Evolutionary conservation across 1,140 invertebrate genomes (phyloP).

Genomic region (Lineus longissimus): DNA sequence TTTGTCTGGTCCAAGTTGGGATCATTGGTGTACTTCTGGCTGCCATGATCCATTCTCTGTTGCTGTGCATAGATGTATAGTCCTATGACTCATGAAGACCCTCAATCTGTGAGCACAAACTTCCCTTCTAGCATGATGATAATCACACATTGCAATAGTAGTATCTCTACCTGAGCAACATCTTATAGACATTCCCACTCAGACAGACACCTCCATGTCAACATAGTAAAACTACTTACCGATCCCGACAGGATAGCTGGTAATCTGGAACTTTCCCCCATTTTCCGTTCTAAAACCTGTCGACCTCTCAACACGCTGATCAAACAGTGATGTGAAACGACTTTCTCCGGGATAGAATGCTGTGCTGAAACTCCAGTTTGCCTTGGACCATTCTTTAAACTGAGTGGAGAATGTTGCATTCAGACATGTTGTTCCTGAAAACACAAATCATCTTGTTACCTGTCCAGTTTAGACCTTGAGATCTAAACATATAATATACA

Average conservation of each 20-base stretch:
- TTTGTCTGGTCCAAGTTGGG: no score
- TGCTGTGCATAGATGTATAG: no score
- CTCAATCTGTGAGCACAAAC: no score
- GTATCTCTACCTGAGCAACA: no score
- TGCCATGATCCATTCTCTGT: no score
- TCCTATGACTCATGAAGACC: no score
- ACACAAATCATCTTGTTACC: neutral
- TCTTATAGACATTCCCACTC: no score
- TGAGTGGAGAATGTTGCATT: constrained; percentile 43
- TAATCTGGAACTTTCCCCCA: constrained; percentile 52
- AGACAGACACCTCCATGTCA: neutral
- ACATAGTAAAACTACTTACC: constrained; percentile 23
- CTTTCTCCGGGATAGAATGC: constrained; percentile 52
- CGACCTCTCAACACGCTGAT: constrained; percentile 37
- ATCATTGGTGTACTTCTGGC: no score
- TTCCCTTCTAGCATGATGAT: no score
- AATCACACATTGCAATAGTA: no score
- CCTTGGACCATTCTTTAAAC: constrained; percentile 32
- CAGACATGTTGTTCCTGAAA: constrained; percentile 45
- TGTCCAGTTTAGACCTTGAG: neutral
- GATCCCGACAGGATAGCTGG: constrained; percentile 42
- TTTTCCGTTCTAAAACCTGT: constrained; percentile 38
- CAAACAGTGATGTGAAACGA: constrained; percentile 39
- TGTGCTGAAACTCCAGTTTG: constrained; percentile 51
- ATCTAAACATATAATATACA: no score